A percentile compares a stretch with the other conserved stretches of the same genome.
These are phyloP conservation scores for Lordiphosa collinella DNA, from an alignment of 1,140 invertebrate species.

Conservation along the genomic window DNA sequence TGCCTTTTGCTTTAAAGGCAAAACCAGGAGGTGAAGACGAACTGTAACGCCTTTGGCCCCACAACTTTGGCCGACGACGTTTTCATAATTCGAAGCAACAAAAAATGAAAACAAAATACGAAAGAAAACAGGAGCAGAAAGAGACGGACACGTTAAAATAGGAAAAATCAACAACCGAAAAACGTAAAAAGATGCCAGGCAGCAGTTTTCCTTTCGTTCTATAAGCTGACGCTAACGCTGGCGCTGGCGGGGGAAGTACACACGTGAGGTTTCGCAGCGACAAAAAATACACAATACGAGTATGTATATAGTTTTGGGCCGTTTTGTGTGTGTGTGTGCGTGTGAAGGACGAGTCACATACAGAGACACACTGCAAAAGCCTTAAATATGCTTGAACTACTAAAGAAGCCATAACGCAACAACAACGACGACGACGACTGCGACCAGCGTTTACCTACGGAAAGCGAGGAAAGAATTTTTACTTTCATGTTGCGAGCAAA, in stretches of 20 bases:
- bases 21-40: slow-evolving; percentile 1
- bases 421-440: slow-evolving; percentile 33
- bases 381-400: slow-evolving; percentile 66
- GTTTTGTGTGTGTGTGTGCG: slow-evolving; percentile 1
- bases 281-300: slow-evolving; percentile 3
- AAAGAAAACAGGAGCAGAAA: slow-evolving; percentile 1
- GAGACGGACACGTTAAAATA: background rate
- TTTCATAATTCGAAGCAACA: slow-evolving; percentile 11
- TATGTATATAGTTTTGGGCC: background rate
- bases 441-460: no score
- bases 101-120: slow-evolving; percentile 1
- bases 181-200: slow-evolving; percentile 11
- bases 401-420: slow-evolving; percentile 68
- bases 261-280: slow-evolving; percentile 9
- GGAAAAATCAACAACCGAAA: slow-evolving; percentile 6
- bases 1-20: slow-evolving; percentile 8
- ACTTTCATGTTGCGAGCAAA: no score
- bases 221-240: background rate
- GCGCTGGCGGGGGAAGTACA: slow-evolving; percentile 1
- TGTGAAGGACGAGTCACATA: slow-evolving; percentile 37
- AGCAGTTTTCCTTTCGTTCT: slow-evolving; percentile 4
- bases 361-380: slow-evolving; percentile 32
- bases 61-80: slow-evolving; percentile 3
- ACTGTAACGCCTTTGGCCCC: background rate
- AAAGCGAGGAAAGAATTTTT: background rate